These are phyloP conservation scores for Okapia johnstoni DNA, from an alignment of 2,113 vertebrate genomes.

Conservation along the genomic window DNA sequence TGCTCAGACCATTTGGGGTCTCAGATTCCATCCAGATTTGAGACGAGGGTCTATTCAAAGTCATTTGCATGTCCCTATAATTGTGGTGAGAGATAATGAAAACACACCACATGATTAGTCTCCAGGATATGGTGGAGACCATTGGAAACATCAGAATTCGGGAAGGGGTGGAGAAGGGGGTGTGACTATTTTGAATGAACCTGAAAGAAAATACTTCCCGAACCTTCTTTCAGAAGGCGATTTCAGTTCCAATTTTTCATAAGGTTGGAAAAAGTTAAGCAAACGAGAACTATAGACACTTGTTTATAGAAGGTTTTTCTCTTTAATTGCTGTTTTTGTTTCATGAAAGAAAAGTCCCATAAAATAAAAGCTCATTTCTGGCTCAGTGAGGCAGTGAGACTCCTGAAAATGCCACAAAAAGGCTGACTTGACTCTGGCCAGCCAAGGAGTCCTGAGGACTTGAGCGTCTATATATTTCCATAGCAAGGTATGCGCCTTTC, in stretches of 20 bases:
- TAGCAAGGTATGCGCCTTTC: not conserved
- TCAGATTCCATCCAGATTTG: not conserved
- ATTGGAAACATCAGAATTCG: conserved; percentile 56
- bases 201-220: conserved; percentile 75
- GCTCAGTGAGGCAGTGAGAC: conserved; percentile 11
- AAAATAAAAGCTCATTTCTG: conserved; percentile 50
- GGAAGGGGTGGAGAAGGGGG: conserved; percentile 67
- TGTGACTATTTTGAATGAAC: conserved; percentile 73
- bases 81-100: conserved; percentile 48
- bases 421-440: conserved; percentile 10
- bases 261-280: conserved; percentile 75
- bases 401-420: conserved; percentile 28
- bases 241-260: conserved; percentile 67
- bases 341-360: conserved; percentile 72
- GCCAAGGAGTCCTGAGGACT: not conserved
- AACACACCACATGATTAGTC: conserved; percentile 29
- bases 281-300: conserved; percentile 71
- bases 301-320: conserved; percentile 75
- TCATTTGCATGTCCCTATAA: not conserved
- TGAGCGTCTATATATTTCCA: not conserved
- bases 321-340: conserved; percentile 76
- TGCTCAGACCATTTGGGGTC: not conserved
- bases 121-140: conserved; percentile 61
- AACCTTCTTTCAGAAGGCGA: conserved; percentile 59
- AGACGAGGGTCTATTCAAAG: not conserved